Conservation (phyloP, 1,140 invertebrate genomes). For the Aphaenogaster ashmeadi region DNA sequence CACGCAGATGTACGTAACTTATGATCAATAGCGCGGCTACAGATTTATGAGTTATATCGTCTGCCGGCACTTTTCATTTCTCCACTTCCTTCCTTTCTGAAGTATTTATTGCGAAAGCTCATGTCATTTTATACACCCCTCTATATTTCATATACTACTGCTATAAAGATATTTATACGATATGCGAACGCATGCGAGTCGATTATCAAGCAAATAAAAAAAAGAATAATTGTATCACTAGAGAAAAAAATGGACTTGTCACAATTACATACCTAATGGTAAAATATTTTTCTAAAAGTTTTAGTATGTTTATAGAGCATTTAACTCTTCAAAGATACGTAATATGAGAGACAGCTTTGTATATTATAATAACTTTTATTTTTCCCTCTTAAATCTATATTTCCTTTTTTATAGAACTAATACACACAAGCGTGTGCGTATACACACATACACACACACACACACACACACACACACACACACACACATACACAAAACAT, state of each 20-base stretch:
- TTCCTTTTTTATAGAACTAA: neutral
- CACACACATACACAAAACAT: neutral
- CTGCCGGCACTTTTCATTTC: constrained; percentile 43
- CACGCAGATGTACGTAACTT: constrained; percentile 52
- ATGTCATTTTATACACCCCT: neutral
- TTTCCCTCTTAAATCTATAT: neutral
- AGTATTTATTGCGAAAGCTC: constrained; percentile 37
- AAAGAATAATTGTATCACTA: constrained; percentile 12
- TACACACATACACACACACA: too few species aligned
- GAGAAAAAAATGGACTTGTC: neutral
- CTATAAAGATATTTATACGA: neutral
- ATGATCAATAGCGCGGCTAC: constrained; percentile 64
- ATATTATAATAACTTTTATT: neutral
- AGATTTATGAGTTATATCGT: constrained; percentile 74
- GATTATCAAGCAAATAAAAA: neutral
- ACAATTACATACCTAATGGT: neutral
- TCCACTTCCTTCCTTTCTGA: neutral
- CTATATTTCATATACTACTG: neutral
- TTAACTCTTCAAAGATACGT: neutral
- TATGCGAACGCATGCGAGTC: neutral
- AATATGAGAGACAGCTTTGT: neutral
- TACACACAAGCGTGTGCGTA: too few species aligned
- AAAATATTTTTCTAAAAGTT: neutral
- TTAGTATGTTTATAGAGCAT: neutral
- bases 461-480: too few species aligned